phyloP scores from a whole-genome alignment of 92 coral and sea anemone genomes.

The Phenganax subtilis region DNA sequence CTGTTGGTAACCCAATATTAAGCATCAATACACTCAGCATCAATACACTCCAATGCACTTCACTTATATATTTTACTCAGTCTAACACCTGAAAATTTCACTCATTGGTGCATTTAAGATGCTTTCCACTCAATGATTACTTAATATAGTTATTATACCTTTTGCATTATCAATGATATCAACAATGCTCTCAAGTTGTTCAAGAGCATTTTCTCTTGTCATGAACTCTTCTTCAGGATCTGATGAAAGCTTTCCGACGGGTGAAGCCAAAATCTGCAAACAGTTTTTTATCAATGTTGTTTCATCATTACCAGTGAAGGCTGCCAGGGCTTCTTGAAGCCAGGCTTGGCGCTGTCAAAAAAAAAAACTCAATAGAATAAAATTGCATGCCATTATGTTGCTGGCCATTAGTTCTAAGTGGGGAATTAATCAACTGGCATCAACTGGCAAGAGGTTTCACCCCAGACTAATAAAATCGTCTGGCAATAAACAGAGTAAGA shows the following conservation, averaged over 20 bases:
- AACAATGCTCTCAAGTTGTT: constrained; percentile 58
- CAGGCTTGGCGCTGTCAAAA: constrained; percentile 63
- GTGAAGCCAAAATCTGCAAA: constrained; percentile 55
- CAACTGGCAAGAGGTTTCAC: no score
- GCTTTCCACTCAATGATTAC: no score
- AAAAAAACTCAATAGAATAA: not conserved
- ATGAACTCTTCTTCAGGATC: constrained; percentile 54
- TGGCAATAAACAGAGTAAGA: no score
- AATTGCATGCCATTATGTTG: not conserved
- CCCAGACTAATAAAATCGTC: no score
- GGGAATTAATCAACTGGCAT: no score
- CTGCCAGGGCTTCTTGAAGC: constrained; percentile 66
- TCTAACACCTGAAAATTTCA: no score
- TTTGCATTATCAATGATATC: constrained; percentile 88
- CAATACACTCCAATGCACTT: no score
- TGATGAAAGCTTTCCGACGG: constrained; percentile 42
- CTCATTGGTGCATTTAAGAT: no score
- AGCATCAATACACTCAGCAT: no score
- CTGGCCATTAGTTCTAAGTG: no score
- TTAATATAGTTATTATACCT: constrained; percentile 44
- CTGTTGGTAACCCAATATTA: no score
- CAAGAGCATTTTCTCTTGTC: constrained; percentile 68
- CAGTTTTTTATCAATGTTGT: constrained; percentile 63
- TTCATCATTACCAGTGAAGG: constrained; percentile 59
- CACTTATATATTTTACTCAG: no score